phyloP scores from a whole-genome alignment of 1,140 invertebrate genomes.

The Maniola jurtina region DNA sequence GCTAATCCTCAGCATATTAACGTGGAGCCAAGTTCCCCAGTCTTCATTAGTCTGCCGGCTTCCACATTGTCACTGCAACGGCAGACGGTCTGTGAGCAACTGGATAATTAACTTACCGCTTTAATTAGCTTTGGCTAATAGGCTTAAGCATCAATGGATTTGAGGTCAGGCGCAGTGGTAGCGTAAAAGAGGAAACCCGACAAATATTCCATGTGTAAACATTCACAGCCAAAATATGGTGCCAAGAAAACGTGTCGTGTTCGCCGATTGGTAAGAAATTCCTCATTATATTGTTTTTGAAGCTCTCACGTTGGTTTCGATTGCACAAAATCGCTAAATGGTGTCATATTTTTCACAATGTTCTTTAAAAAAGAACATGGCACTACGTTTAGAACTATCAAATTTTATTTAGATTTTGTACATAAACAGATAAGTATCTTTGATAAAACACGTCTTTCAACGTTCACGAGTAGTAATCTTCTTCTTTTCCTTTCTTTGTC shows the following conservation, averaged over 20 bases:
- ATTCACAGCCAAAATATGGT: slow-evolving; percentile 9
- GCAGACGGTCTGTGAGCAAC: neutral
- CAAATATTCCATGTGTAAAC: neutral
- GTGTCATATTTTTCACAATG: too few relatives aligned
- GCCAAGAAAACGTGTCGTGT: slow-evolving; percentile 10
- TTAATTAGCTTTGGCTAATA: slow-evolving; percentile 29
- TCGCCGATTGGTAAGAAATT: slow-evolving; percentile 4
- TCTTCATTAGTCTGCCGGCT: neutral
- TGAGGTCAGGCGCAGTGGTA: slow-evolving; percentile 12
- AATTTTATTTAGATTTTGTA: too few relatives aligned
- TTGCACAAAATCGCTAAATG: too few relatives aligned
- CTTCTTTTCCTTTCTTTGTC: too few relatives aligned
- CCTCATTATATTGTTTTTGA: neutral
- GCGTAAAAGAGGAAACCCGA: slow-evolving; percentile 1
- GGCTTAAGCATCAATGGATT: slow-evolving; percentile 14
- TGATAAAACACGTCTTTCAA: too few relatives aligned
- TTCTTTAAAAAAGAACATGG: too few relatives aligned
- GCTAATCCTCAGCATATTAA: slow-evolving; percentile 1
- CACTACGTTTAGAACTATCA: too few relatives aligned
- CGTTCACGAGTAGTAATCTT: too few relatives aligned
- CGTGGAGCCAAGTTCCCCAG: neutral
- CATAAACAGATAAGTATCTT: too few relatives aligned
- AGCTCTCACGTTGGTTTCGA: too few relatives aligned
- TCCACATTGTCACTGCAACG: neutral
- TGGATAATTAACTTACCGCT: slow-evolving; percentile 25